Conservation (phyloP, 2,797 vertebrate species). For the Centropyge bicolor region DNA sequence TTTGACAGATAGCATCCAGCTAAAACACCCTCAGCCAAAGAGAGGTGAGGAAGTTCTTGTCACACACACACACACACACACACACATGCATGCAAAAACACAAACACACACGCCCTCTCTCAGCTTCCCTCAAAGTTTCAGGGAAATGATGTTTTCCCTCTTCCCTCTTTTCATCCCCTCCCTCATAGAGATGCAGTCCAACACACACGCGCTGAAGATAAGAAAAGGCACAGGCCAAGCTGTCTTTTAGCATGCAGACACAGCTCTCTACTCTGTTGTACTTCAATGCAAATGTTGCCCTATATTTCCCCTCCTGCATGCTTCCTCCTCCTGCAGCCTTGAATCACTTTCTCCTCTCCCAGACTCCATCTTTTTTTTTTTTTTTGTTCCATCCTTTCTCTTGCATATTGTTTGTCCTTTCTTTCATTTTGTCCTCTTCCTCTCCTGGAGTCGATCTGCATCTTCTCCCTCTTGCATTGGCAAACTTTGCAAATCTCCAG, state of each 20-base stretch:
- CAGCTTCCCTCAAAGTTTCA: slow-evolving; percentile 34
- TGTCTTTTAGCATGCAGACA: slow-evolving; percentile 59
- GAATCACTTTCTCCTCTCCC: slow-evolving; percentile 15
- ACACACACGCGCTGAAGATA: slow-evolving; percentile 44
- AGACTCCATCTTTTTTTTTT: not conserved
- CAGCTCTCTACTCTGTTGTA: slow-evolving; percentile 44
- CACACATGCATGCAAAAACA: slow-evolving; percentile 11
- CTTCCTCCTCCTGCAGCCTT: slow-evolving; percentile 31
- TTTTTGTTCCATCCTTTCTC: not conserved
- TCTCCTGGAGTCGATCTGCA: not conserved
- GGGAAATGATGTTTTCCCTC: slow-evolving; percentile 26
- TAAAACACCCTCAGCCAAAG: slow-evolving; percentile 54
- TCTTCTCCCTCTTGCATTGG: slow-evolving; percentile 10
- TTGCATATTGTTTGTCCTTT: slow-evolving; percentile 20
- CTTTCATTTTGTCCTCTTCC: slow-evolving; percentile 32
- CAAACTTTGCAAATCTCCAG: slow-evolving; percentile 8
- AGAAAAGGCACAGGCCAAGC: slow-evolving; percentile 54
- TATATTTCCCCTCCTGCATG: slow-evolving; percentile 51
- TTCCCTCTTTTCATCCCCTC: slow-evolving; percentile 11
- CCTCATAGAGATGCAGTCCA: slow-evolving; percentile 49
- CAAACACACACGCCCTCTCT: slow-evolving; percentile 13
- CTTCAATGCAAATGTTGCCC: slow-evolving; percentile 73
- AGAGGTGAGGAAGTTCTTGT: slow-evolving; percentile 56
- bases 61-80: not conserved
- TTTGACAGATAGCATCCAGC: slow-evolving; percentile 57